phyloP scores from a whole-genome alignment of 2,797 vertebrate species.

The Sebastes glaucus region DNA sequence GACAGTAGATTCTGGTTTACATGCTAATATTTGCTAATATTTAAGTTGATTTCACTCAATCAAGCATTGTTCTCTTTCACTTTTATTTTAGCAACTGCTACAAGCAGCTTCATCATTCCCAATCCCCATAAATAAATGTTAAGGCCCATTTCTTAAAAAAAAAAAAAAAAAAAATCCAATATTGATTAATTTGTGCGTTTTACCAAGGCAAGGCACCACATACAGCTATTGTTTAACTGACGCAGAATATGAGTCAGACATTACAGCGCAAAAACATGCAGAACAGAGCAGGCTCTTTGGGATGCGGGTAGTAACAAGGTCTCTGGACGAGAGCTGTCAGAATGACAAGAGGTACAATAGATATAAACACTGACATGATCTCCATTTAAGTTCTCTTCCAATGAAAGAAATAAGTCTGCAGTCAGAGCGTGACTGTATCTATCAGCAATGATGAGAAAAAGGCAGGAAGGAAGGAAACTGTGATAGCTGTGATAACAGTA shows the following conservation, averaged over 20 bases:
- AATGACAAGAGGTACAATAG: slow-evolving; percentile 46
- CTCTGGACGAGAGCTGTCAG: slow-evolving; percentile 33
- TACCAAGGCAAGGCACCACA: slow-evolving; percentile 76
- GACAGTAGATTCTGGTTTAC: slow-evolving; percentile 33
- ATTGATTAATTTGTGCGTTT: slow-evolving; percentile 72
- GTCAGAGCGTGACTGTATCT: slow-evolving; percentile 25
- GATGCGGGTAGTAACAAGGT: slow-evolving; percentile 57
- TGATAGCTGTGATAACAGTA: slow-evolving; percentile 68
- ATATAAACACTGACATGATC: slow-evolving; percentile 35
- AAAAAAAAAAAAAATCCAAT: slow-evolving; percentile 14
- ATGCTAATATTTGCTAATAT: slow-evolving; percentile 59
- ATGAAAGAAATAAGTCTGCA: neutral
- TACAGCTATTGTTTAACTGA: slow-evolving; percentile 57
- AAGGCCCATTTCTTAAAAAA: slow-evolving; percentile 18
- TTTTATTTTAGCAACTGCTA: slow-evolving; percentile 20
- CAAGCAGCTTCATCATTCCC: slow-evolving; percentile 23
- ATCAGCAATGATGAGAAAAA: slow-evolving; percentile 21
- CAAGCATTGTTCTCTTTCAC: slow-evolving; percentile 12
- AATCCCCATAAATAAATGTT: slow-evolving; percentile 10
- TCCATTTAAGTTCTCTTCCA: slow-evolving; percentile 19
- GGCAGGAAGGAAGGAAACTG: slow-evolving; percentile 34
- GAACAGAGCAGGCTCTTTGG: slow-evolving; percentile 65
- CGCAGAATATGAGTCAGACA: slow-evolving; percentile 42
- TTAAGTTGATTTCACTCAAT: slow-evolving; percentile 25
- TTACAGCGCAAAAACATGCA: slow-evolving; percentile 70